Evolutionary conservation across 2,113 vertebrate genomes (phyloP).

Genomic region (Bos taurus): ARS-UCD2.0 NC_037329.1:58600501-58601000

Average conservation of each 20-base stretch:
- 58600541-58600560: neutral
- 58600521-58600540: constrained; percentile 1
- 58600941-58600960: neutral
- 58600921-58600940: neutral
- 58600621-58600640: neutral
- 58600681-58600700: neutral
- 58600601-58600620: neutral
- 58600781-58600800: neutral
- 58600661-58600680: neutral
- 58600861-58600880: neutral
- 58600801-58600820: neutral
- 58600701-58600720: neutral
- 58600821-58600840: neutral
- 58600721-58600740: neutral
- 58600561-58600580: neutral
- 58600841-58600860: neutral
- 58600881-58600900: constrained; percentile 1
- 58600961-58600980: neutral
- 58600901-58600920: neutral
- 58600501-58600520: neutral
- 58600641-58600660: neutral
- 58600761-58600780: neutral
- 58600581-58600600: neutral
- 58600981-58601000: neutral
- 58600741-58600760: neutral